These are phyloP conservation scores for Cremastinae sp. DNA, from an alignment of 2,888 invertebrate genomes.

Conservation along the genomic window DNA sequence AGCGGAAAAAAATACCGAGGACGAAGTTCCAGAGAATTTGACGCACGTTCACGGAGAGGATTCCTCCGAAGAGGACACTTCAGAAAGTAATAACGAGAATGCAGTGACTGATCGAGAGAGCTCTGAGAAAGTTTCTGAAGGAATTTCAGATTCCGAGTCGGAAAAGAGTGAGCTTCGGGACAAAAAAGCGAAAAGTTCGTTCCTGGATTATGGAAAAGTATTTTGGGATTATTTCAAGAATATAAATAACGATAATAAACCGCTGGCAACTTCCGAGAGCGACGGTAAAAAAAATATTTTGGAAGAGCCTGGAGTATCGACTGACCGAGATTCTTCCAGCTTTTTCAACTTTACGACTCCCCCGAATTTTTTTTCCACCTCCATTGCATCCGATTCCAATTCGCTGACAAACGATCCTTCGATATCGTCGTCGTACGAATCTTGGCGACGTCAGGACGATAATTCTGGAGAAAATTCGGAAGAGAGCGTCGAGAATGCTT, in stretches of 20 bases:
- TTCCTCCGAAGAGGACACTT: constrained; percentile 48
- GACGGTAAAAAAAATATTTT: not conserved
- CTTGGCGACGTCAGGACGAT: constrained; percentile 54
- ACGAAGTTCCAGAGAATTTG: constrained; percentile 59
- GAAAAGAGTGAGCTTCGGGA: not conserved
- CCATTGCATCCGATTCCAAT: not conserved
- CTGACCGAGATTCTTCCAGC: constrained; percentile 11
- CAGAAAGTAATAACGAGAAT: no score
- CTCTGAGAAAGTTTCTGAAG: constrained; percentile 36
- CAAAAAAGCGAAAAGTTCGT: constrained; percentile 14
- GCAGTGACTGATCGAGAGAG: no score
- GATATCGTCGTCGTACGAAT: constrained; percentile 52
- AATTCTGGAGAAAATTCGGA: constrained; percentile 1
- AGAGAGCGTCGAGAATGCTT: constrained; percentile 1
- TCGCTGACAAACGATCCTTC: constrained; percentile 33
- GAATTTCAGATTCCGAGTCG: constrained; percentile 12
- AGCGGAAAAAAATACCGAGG: constrained; percentile 64
- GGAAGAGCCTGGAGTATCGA: not conserved
- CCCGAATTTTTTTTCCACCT: not conserved
- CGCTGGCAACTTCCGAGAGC: not conserved
- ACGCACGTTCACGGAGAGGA: constrained; percentile 48
- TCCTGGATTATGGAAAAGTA: constrained; percentile 67
- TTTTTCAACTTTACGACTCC: constrained; percentile 3
- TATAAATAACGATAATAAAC: constrained; percentile 58
- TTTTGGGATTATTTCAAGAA: constrained; percentile 70